Evolutionary conservation across 2,113 vertebrate species (phyloP), one percentile per base, ranked within the genome.

Genomic region (Morone chrysops): DNA sequence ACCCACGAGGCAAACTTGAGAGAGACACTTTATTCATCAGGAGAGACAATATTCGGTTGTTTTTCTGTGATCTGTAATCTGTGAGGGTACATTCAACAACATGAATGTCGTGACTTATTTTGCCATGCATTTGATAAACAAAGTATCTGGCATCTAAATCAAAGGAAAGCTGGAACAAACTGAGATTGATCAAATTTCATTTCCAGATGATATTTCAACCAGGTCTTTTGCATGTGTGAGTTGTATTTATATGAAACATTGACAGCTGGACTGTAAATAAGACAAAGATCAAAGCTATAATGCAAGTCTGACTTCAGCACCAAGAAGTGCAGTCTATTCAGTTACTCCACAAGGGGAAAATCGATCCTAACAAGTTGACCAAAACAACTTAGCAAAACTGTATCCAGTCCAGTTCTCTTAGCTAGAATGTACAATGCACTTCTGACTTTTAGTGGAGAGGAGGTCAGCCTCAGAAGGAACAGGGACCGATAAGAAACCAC

Each of bases 241-340:
- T 65, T 82, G 31, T 86, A 69, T 82, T 72, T 62, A 65, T 81
- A 10, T 63, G 60, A 81, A 69, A 60, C 61, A 63, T 20, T 81
- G 73, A 83, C 84, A 83, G 70, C 79, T 87, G 63, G 43, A 74
- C 25, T 43, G 31, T 71, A 75, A 84, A 74, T 67, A 66, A 70
- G 53, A 80, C 40, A 60, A 67, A 72, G 71, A 77, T 85, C 81
- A 83, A 78, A 80, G 76, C 50, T 88, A 2, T 36, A 59, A 45
- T 20, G 16, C 47, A 78, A 50, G 54, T 72, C 59, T 76, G 69
- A 84, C 61, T 72, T 78, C 71, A 82, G 79, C 63, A 72, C 41
- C 11, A 13, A 79, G 63, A 71, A 22, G 36, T 71, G 54, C 22
- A 11, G 38, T 16, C n/a, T 7, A 53, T 62, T 76, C 86, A 82